Evolutionary conservation across 2,888 invertebrate species (phyloP), one percentile per base, ranked within the genome.

Genomic region (Lasioglossum morio): DNA sequence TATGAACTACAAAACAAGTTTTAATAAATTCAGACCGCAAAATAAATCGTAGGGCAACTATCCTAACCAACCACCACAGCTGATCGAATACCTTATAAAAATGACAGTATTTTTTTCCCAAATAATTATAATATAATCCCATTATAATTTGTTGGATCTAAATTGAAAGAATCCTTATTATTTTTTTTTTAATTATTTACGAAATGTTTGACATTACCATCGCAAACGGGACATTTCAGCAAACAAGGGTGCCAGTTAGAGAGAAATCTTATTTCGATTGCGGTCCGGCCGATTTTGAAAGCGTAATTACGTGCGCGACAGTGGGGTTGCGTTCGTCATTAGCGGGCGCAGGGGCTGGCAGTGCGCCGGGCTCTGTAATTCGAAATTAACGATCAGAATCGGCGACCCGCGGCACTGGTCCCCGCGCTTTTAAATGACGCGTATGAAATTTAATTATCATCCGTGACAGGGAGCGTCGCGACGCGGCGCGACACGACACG

Each of bases 381-480:
- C 63, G 63, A 30, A 63, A 63, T 63, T 63, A 63, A 63, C 63
- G 63, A 63, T 30, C 63, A 63, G 63, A 27, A 63, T 63, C 63
- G 63, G 30, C 43, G 53, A 10, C 30, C 30, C 34, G 19, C 34
- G 43, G 16, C 23, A 57, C n/a, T 4, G 19, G 19, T 30, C 5
- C 4, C 16, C 34, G 40, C 53, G 60, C n/a, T 78, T 80, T 83
- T 60, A 85, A 80, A 80, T 73, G 81, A 37, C 82, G 73, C 30
- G 43, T 57, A 77, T 82, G 77, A 89, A 89, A 87, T 85, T 89
- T 80, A 87, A 89, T 89, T 82, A 87, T 78, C 82, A 85, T 85
- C 78, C 73, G 66, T 63, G 63, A 63, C 63, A 63, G 30, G 30
- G 14, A 63, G 60, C 27, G 27, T 60, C 60, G 60, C 27, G 27